Evolutionary conservation across 64 coral and sea anemone genomes (phyloP).

Genomic region (Actinia tenebrosa): DNA sequence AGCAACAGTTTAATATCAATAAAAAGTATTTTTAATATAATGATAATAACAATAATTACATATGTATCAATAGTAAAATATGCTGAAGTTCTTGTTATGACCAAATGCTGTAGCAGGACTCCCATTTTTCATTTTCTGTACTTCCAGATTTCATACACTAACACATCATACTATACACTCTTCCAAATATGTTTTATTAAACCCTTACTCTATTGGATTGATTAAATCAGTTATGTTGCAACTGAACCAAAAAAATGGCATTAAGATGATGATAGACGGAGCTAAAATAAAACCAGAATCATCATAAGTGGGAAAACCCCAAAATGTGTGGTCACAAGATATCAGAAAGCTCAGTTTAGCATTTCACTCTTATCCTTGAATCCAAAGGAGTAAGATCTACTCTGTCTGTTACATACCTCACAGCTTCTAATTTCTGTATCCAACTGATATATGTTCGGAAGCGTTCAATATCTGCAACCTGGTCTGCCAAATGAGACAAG

Average conservation of each 20-base stretch:
- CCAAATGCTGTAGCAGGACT: neutral
- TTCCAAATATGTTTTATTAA: neutral
- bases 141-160: neutral
- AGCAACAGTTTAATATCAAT: neutral
- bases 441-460: slow-evolving; percentile 67
- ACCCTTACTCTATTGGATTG: neutral
- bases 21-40: too few relatives aligned
- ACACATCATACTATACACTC: too few relatives aligned
- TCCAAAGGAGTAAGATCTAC: too few relatives aligned
- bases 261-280: neutral
- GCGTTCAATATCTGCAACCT: slow-evolving; percentile 57
- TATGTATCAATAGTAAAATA: too few relatives aligned
- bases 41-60: too few relatives aligned
- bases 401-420: slow-evolving; percentile 32
- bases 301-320: neutral
- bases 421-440: slow-evolving; percentile 64
- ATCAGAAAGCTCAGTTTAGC: too few relatives aligned
- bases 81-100: too few relatives aligned
- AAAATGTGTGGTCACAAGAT: too few relatives aligned
- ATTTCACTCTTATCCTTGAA: too few relatives aligned
- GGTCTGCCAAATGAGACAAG: slow-evolving; percentile 35
- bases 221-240: neutral
- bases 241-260: neutral
- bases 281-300: neutral
- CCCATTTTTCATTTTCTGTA: neutral